Evolutionary conservation across 2,888 invertebrate genomes (phyloP).

Genomic region (Phorcus lineatus): DNA sequence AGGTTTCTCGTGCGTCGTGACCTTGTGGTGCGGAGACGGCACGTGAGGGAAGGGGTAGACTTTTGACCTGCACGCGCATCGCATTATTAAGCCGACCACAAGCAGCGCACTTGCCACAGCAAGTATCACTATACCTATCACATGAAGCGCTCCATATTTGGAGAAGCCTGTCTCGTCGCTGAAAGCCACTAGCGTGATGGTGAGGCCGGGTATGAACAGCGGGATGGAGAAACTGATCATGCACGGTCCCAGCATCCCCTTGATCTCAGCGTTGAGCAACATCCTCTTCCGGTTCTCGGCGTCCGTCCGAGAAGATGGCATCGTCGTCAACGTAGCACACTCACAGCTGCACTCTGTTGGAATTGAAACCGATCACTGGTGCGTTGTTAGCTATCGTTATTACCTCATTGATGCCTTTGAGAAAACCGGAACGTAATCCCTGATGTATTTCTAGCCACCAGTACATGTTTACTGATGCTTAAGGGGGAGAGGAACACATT

Average conservation of each 20-base stretch:
- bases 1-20: slow-evolving; percentile 11
- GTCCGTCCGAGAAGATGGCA: no score
- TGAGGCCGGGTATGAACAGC: slow-evolving; percentile 51
- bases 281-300: slow-evolving; percentile 8
- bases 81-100: slow-evolving; percentile 35
- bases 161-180: slow-evolving; percentile 44
- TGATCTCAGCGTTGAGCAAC: slow-evolving; percentile 37
- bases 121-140: slow-evolving; percentile 44
- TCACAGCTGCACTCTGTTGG: no score
- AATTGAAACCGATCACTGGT: no score
- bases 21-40: neutral
- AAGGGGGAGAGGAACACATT: no score
- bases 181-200: slow-evolving; percentile 52
- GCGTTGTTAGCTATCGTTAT: no score
- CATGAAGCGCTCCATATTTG: slow-evolving; percentile 45
- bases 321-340: no score
- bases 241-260: slow-evolving; percentile 45
- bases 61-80: slow-evolving; percentile 29
- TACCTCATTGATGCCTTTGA: no score
- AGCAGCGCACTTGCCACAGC: slow-evolving; percentile 31
- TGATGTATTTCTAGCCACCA: no score
- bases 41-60: slow-evolving; percentile 10
- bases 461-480: no score
- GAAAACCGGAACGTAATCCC: no score
- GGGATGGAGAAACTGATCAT: slow-evolving; percentile 56